phyloP scores from a whole-genome alignment of 2,113 vertebrate genomes.

The Mastomys coucha region DNA sequence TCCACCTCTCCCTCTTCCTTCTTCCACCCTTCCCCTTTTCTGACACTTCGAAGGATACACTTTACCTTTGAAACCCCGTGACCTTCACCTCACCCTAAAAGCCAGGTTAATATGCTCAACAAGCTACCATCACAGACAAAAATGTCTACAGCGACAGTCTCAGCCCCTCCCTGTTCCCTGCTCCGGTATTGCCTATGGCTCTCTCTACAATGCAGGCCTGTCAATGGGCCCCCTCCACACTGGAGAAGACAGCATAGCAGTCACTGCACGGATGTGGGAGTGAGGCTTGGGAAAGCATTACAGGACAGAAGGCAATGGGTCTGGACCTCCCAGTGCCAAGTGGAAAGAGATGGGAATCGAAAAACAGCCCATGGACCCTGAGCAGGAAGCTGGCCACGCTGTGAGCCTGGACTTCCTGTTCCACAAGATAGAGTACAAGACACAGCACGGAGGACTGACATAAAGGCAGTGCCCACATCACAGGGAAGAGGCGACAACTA shows the following conservation, averaged over 20 bases:
- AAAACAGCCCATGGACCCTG: rapidly evolving
- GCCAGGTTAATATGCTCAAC: neutral
- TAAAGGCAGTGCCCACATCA: rapidly evolving
- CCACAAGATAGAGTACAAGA: too few species aligned
- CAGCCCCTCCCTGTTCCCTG: neutral
- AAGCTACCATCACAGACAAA: neutral
- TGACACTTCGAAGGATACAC: neutral
- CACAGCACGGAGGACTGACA: neutral
- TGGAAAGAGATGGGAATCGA: neutral
- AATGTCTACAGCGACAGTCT: neutral
- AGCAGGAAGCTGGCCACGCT: neutral
- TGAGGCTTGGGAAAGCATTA: neutral
- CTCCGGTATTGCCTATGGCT: neutral
- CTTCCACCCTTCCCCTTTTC: neutral
- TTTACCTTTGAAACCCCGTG: neutral
- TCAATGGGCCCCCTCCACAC: neutral
- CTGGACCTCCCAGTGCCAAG: neutral
- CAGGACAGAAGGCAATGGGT: neutral
- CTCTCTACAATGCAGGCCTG: rapidly evolving
- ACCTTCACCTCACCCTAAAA: neutral
- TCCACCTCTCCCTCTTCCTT: neutral
- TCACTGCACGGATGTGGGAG: neutral
- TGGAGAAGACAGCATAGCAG: rapidly evolving
- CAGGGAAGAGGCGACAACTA: rapidly evolving
- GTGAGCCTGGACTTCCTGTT: neutral